These are phyloP conservation scores for Diarsia brunnea DNA, from an alignment of 2,888 invertebrate genomes.

Conservation along the genomic window DNA sequence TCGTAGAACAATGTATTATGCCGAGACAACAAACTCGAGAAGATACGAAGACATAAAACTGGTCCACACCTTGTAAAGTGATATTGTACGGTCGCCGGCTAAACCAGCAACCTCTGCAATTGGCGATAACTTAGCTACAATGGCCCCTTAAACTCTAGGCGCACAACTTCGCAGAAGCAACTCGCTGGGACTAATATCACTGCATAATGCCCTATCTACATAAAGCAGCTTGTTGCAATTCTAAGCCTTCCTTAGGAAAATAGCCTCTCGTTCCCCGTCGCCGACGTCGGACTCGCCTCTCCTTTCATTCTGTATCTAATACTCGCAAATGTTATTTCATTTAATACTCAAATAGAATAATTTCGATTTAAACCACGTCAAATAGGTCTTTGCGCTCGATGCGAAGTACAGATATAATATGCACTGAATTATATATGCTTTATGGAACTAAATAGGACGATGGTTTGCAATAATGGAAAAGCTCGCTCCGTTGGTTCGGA, in stretches of 20 bases:
- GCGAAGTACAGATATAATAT: slow-evolving; percentile 62
- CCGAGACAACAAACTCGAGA: slow-evolving; percentile 44
- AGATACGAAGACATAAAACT: slow-evolving; percentile 60
- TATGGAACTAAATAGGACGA: slow-evolving; percentile 45
- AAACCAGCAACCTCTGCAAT: slow-evolving; percentile 71
- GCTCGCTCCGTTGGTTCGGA: slow-evolving; percentile 55
- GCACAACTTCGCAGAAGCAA: slow-evolving; percentile 71
- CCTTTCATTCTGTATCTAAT: slow-evolving; percentile 42
- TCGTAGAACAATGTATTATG: slow-evolving; percentile 29
- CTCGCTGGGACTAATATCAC: slow-evolving; percentile 71
- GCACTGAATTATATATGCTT: slow-evolving; percentile 63
- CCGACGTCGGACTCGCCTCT: slow-evolving; percentile 39
- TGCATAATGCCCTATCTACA: slow-evolving; percentile 73
- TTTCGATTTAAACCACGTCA: slow-evolving; percentile 56
- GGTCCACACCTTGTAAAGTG: slow-evolving; percentile 55
- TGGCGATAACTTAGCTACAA: slow-evolving; percentile 75
- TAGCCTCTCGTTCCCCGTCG: slow-evolving; percentile 48
- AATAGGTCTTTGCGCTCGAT: slow-evolving; percentile 53
- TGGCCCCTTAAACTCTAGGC: slow-evolving; percentile 73
- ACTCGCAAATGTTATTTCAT: slow-evolving; percentile 41
- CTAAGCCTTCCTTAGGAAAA: slow-evolving; percentile 64
- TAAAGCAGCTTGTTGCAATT: slow-evolving; percentile 70
- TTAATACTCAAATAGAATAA: slow-evolving; percentile 43
- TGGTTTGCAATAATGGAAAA: slow-evolving; percentile 64
- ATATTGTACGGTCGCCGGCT: slow-evolving; percentile 67